Base-by-base conservation (phyloP, 2,113 vertebrate genomes). In the Polypterus bichir region DNA sequence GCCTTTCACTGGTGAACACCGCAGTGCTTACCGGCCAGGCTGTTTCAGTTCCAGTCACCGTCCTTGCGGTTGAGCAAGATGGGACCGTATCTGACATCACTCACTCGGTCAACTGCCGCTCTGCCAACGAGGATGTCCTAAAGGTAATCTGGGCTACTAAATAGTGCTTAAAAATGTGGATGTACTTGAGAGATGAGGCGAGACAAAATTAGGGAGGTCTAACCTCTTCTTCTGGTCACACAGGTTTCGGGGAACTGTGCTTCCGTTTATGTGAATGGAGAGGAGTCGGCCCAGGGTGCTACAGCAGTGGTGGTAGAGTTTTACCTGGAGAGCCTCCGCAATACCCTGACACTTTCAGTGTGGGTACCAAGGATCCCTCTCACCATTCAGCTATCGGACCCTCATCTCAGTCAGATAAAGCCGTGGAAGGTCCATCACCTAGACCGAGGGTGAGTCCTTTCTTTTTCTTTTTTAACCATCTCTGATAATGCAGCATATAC, bases 181-280 rank as follows among this genome's bases (percentile, higher is more conserved):
- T 27, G 27, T 27, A 27, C 27, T 27, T 27, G 27, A 27, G 27
- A 27, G 27, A 27, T n/a, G n/a, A n/a, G n/a, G n/a, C 27, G 27
- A 27, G 27, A 27, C 27, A 27, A 27, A 27, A 27, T 27, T 1
- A 27, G 27, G 27, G 27, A 27, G 27, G 27, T 27, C 27, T 27
- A 27, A 27, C 27, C 27, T 27, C 27, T 27, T 27, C 27, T 27
- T 27, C 27, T 27, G 27, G 8, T 54, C 54, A 9, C 56, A 0
- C 73, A 97, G 92, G 92, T 97, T 58, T 93, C 91, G 47, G 86
- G 87, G 62, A 79, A 89, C 57, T 97, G 94, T 60, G 89, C 94
- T 71, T 79, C 83, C 1, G 69, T 93, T 72, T 97, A 91, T 62
- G 92, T 97, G 70, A 92, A 94, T 0, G 94, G 94, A 70, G 96